Evolutionary conservation across 2,888 invertebrate genomes (phyloP), one percentile per base, ranked within the genome.

Genomic region (Noctuana brunneofusca): DNA sequence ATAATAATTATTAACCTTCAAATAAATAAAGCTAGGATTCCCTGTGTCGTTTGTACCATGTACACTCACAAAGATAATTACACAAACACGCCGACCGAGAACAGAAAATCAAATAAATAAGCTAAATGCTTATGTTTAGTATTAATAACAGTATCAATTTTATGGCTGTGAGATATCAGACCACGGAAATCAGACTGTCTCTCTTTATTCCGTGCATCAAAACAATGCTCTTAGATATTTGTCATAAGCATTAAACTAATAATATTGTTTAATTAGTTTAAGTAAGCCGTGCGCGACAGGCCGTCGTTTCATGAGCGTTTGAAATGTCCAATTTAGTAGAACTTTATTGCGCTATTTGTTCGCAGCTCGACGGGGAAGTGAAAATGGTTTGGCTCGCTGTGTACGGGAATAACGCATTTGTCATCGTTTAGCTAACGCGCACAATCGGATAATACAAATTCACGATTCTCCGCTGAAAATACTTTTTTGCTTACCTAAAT

Each of bases 341-440:
- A 53, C 53, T 53, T 60, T 53, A 53, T 60, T 53, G 30, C 32
- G 46, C 32, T 22, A 38, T 53, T 60, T 53, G 43, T 59, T 20
- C 16, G 12, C 14, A 18, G 43, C 18, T 43, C 43, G 18, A 32
- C 43, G 18, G 46, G 32, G 41, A 24, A 54, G 35, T 48, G 54
- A 60, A 54, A 54, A 60, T 60, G 54, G 54, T 60, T 54, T 60
- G 24, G 59, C 46, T 48, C 27, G 18, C 24, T 22, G 53, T 12
- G 43, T 24, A 48, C 32, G 35, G 22, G 54, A 54, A 54, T 54
- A 54, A 43, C 35, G 14, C 54, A 60, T 60, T 58, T 50, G 38
- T 58, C 58, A 58, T 58, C 50, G 50, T 58, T 58, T 50, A 38
- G 58, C 38, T 50, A 58, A 58, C 58, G 54, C 38, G 30, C 14